phyloP scores from a whole-genome alignment of 2,113 vertebrate genomes.

The Marmota flaviventris region DNA sequence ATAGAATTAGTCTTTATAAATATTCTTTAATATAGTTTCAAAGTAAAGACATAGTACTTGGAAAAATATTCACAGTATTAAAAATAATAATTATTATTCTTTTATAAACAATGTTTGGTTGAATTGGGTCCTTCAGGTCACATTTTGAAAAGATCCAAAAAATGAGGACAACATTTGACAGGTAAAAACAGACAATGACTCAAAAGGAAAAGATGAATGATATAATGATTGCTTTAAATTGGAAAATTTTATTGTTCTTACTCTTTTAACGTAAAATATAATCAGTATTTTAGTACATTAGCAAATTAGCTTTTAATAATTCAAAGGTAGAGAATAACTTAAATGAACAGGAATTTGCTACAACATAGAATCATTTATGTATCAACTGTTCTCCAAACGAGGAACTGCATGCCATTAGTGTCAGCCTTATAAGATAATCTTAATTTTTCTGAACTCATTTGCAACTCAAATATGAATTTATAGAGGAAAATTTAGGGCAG shows the following conservation, averaged over 20 bases:
- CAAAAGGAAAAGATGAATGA: neutral
- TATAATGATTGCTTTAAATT: neutral
- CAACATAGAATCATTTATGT: constrained; percentile 13
- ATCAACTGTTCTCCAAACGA: constrained; percentile 30
- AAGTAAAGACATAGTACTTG: constrained; percentile 44
- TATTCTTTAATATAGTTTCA: neutral
- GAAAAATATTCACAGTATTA: neutral
- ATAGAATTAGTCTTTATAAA: constrained; percentile 10
- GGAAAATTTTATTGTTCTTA: neutral
- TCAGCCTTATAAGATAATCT: neutral
- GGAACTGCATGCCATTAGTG: neutral
- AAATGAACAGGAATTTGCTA: constrained; percentile 27
- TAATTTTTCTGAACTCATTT: constrained; percentile 61
- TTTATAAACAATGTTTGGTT: neutral
- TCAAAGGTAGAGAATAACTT: constrained; percentile 32
- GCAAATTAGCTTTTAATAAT: constrained; percentile 9
- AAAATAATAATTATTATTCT: neutral
- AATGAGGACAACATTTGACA: constrained; percentile 18
- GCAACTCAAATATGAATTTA: constrained; percentile 22
- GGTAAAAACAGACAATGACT: constrained; percentile 15
- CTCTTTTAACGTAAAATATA: constrained; percentile 6
- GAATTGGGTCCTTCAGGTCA: neutral
- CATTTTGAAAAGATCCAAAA: constrained; percentile 18
- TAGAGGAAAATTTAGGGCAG: neutral
- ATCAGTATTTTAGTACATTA: neutral